Base-by-base conservation (phyloP, 2,888 invertebrate genomes). In the Nomada goodeniana region DNA sequence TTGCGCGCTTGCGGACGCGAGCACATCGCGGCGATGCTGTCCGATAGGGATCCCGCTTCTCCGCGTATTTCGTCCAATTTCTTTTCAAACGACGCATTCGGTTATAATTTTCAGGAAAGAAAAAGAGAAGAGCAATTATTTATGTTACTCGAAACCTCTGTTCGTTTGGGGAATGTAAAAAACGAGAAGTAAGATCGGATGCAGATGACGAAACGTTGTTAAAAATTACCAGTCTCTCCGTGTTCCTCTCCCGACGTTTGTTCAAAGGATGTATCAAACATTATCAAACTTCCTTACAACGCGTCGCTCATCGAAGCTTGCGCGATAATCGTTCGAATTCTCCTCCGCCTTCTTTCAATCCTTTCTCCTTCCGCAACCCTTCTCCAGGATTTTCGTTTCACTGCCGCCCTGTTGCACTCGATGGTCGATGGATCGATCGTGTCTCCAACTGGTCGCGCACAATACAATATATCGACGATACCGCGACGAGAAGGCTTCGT, bases 261-360 rank as follows among this genome's bases (percentile, higher is more conserved):
- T 84, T 87, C 84, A 80, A 86, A 87, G 84, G 84, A 86, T 88
- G 88, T 83, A 78, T n/a, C n/a, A n/a, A n/a, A n/a, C 84, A 82
- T 87, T 88, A 87, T 84, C 86, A 70, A 71, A 55, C 73, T 29
- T 75, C n/a, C 76, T 23, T 86, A 86, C 84, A 82, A 81, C 74
- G 63, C 83, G 83, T 72, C 74, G 75, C 86, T 81, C 83, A 75
- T 88, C 26, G 26, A 26, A 26, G 26, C 26, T 26, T 26, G 26
- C 26, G 26, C 1, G 26, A 26, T 26, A 26, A 26, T 26, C 86
- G 77, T 86, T 88, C 79, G 73, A 86, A 84, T 86, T 82, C 87
- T 86, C 80, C 53, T 20, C n/a, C 26, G 26, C 59, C 26, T 1
- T 29, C 55, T 18, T 26, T 18, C 42, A 9, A 47, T 29, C 36